A percentile compares a stretch with the other conserved stretches of the same genome.
Evolutionary conservation across 1,140 invertebrate genomes (phyloP).

Genomic region (Euwallacea fornicatus): DNA sequence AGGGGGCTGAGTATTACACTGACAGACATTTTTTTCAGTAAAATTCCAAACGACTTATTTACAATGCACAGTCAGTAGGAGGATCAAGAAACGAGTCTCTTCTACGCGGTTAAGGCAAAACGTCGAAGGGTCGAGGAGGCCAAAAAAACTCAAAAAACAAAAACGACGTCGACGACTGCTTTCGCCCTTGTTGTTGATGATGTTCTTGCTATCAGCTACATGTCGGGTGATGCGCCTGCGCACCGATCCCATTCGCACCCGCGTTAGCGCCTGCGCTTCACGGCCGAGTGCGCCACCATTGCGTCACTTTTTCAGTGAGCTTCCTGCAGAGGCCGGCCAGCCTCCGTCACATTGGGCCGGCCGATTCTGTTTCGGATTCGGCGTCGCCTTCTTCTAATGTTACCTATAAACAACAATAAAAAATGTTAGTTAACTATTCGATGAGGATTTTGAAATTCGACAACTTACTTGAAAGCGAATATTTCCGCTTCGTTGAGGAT

Average conservation of each 20-base stretch:
- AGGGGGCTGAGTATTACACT: constrained; percentile 54
- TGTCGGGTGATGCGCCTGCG: constrained; percentile 30
- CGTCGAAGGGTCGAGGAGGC: constrained; percentile 36
- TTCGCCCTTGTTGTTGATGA: constrained; percentile 25
- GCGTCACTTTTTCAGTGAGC: constrained; percentile 81
- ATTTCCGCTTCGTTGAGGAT: constrained; percentile 42
- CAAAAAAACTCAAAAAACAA: constrained; percentile 28
- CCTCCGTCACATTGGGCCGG: constrained; percentile 84
- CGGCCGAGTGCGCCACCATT: constrained; percentile 74
- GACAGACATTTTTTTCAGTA: constrained; percentile 44
- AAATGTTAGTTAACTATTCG: constrained; percentile 28
- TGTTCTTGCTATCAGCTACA: constrained; percentile 34
- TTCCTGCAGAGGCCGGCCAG: constrained; percentile 81
- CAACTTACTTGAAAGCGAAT: constrained; percentile 62
- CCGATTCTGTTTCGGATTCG: constrained; percentile 65
- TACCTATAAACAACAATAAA: constrained; percentile 60
- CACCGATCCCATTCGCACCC: constrained; percentile 39
- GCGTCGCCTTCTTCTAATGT: constrained; percentile 76
- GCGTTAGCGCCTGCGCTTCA: constrained; percentile 55
- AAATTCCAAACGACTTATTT: constrained; percentile 51
- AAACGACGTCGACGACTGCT: constrained; percentile 31
- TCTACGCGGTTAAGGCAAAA: constrained; percentile 51
- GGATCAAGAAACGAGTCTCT: constrained; percentile 33
- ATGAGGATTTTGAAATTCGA: neutral
- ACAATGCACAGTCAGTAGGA: constrained; percentile 52